Evolutionary conservation across 1,140 invertebrate species (phyloP).

Genomic region (Sweltsa coloradensis): DNA sequence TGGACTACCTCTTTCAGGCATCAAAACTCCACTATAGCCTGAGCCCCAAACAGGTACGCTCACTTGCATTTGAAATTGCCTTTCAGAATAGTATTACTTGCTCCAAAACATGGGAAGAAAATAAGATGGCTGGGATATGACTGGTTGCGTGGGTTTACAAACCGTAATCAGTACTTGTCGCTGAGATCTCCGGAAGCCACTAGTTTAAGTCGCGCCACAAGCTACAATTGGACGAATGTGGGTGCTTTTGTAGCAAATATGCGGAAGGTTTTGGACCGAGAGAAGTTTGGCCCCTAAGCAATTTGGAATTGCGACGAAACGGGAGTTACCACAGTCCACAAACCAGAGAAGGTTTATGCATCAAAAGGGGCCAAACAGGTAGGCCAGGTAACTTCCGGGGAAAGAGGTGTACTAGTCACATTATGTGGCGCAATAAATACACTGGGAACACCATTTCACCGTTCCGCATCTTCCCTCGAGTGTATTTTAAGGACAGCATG

Average conservation of each 20-base stretch:
- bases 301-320: constrained; percentile 27
- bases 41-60: too few species aligned
- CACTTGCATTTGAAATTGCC: too few species aligned
- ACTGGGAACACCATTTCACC: constrained; percentile 1
- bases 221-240: constrained; percentile 5
- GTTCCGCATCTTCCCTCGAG: constrained; percentile 27
- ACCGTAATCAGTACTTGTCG: too few species aligned
- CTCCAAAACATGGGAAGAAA: too few species aligned
- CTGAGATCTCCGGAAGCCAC: constrained; percentile 7
- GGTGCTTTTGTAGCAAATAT: not conserved
- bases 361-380: constrained; percentile 25
- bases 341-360: constrained; percentile 27
- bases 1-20: too few species aligned
- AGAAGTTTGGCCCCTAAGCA: not conserved
- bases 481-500: constrained; percentile 28
- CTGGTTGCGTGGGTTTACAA: too few species aligned
- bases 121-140: too few species aligned
- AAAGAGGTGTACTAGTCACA: constrained; percentile 31
- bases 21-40: too few species aligned
- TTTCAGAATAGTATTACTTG: too few species aligned
- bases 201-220: constrained; percentile 5
- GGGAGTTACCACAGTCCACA: constrained; percentile 32
- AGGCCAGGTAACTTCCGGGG: constrained; percentile 25
- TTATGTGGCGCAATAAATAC: constrained; percentile 20
- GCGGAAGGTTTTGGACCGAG: not conserved